These are phyloP conservation scores for Dasysyrphus albostriatus DNA, from an alignment of 2,888 invertebrate species.

Conservation along the genomic window DNA sequence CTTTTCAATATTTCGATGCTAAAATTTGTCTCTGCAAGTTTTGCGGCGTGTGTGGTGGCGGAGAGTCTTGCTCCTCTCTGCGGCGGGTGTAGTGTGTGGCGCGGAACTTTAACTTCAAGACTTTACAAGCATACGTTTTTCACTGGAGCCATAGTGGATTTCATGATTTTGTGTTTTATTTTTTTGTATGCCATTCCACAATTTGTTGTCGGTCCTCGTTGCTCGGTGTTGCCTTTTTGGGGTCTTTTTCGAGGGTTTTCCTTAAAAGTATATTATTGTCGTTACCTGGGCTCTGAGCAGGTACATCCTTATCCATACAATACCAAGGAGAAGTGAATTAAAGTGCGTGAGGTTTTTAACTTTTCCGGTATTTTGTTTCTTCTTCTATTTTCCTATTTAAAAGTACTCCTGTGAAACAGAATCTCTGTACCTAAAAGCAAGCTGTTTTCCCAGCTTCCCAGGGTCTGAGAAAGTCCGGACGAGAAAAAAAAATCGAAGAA, in stretches of 20 bases:
- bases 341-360: conserved; percentile 54
- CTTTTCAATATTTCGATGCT: conserved; percentile 62
- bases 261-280: conserved; percentile 36
- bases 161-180: conserved; percentile 42
- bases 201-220: conserved; percentile 40
- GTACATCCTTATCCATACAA: conserved; percentile 46
- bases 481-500: conserved; percentile 22
- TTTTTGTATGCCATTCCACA: conserved; percentile 14
- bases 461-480: conserved; percentile 44
- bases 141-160: conserved; percentile 53
- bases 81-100: conserved; percentile 74
- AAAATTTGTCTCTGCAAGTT: conserved; percentile 73
- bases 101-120: conserved; percentile 67
- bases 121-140: conserved; percentile 69
- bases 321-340: conserved; percentile 29
- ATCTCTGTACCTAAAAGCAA: conserved; percentile 22
- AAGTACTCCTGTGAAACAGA: conserved; percentile 1
- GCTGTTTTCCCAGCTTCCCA: conserved; percentile 45
- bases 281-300: conserved; percentile 57
- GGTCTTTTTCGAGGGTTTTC: conserved; percentile 49
- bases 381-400: conserved; percentile 4
- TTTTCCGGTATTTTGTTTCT: conserved; percentile 31
- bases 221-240: conserved; percentile 52
- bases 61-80: conserved; percentile 75
- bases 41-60: conserved; percentile 73